A percentile compares a stretch with the other conserved stretches of the same genome.
phyloP scores from a whole-genome alignment of 2,888 invertebrate genomes.

The Troglohyphantes excavatus region DNA sequence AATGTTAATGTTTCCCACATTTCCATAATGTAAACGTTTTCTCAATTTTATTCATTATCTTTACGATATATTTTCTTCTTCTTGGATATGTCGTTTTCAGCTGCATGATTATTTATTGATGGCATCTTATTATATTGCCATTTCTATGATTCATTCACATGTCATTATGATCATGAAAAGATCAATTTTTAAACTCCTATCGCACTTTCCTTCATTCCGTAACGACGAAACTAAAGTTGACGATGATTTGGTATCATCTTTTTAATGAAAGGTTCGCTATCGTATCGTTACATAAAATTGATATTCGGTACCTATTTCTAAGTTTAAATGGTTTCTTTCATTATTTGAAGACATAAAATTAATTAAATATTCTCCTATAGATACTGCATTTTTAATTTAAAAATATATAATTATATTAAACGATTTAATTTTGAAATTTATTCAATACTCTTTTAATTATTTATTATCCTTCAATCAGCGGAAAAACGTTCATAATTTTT shows the following conservation, averaged over 20 bases:
- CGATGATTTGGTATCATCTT: not conserved
- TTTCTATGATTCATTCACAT: not conserved
- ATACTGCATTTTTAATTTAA: too few species aligned
- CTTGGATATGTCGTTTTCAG: not conserved
- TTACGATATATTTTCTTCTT: not conserved
- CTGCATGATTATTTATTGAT: not conserved
- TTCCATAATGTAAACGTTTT: not conserved
- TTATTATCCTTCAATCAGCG: too few species aligned
- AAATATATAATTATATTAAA: too few species aligned
- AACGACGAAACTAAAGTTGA: not conserved
- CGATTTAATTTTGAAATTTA: too few species aligned
- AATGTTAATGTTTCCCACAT: not conserved
- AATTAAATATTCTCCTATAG: too few species aligned
- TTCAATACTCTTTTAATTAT: too few species aligned
- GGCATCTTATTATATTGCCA: not conserved
- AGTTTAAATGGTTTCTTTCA: too few species aligned
- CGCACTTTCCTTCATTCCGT: not conserved
- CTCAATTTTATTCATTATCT: not conserved
- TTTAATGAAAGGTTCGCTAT: not conserved
- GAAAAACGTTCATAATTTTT: too few species aligned
- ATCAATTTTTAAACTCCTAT: not conserved
- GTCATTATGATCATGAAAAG: not conserved
- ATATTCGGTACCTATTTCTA: too few species aligned
- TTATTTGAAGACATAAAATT: too few species aligned
- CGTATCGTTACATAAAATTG: not conserved